Base-by-base conservation (phyloP, 2,797 vertebrate species). In the Otolemur crassicaudatus region DNA sequence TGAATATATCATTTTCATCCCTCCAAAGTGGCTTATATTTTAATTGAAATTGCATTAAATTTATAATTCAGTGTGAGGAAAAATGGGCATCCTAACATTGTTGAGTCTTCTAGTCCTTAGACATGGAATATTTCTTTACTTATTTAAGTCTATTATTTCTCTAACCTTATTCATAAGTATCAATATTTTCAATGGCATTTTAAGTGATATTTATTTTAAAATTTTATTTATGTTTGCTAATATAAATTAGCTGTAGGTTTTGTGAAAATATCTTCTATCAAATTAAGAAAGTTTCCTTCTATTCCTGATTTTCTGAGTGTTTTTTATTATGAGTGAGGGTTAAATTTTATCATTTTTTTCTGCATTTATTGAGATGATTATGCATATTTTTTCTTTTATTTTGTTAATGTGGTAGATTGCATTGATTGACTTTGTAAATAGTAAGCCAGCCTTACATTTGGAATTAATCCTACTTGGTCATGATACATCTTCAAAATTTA, bases 171-270 rank as follows among this genome's bases (percentile, higher is more conserved):
- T 87, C 75, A n/a, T 27, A 65, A 61, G 7, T 81, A 19, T 40
- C 87, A 76, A 82, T 69, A 67, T 89, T 83, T 94, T 83, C 23
- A 23, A 37, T 83, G 29, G 58, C 72, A 58, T 82, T 75, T 82
- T 72, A 63, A 94, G 20, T 82, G 17, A 11, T 65, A 76, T 82
- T 56, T 88, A 34, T 63, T 87, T 53, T 25, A 76, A 67, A 81
- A 16, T 65, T 75, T 88, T 10, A 58, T 56, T 80, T 80, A n/a
- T 82, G 34, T 56, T 75, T 65, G 43, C n/a, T 82, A n/a, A n/a
- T 75, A 72, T 69, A 67, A 67, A 75, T 3, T 81, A 75, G 46
- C 22, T 56, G 3, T 34, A 58, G 72, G 10, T 67, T 67, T 92
- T 72, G 37, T 63, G 34, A 88, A 75, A 29, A 9, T 58, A 27